Base-by-base conservation (phyloP, 1,140 invertebrate genomes). In the Drosophila yakuba region DNA sequence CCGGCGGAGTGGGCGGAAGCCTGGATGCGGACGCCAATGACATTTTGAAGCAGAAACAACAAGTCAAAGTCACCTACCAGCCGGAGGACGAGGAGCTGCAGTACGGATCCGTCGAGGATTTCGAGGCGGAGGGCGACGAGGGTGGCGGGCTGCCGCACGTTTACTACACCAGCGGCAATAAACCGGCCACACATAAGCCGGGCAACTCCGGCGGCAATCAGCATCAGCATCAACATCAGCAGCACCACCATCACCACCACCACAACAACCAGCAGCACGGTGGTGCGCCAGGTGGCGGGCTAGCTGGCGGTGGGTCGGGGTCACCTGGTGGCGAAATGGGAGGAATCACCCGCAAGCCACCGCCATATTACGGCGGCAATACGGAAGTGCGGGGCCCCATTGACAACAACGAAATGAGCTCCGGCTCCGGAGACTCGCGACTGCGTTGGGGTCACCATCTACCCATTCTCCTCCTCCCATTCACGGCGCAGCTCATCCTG, bases 21-120 rank as follows among this genome's bases (percentile, higher is more conserved):
- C 51, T 38, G 63, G 91, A 91, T 63, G 78, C 83, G 71, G 91
- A 92, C 80, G 82, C 91, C 78, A 92, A 92, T 83, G 92, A 92
- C 77, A 91, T 92, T 76, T 78, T 92, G 74, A 92, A 92, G 76
- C 78, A 89, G 77, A 92, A 92, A 85, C 91, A 91, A 84, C 91
- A 91, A 91, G 84, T 92, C 81, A 92, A 83, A 86, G 91, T 88
- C 80, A 92, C 86, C 78, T 92, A 90, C 78, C 91, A 86, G 75
- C 88, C 91, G 47, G 91, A 92, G 43, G 91, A 92, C 55, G 91
- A 92, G 71, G 91, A 92, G 61, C 81, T 92, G 52, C 73, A 76
- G 48, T 92, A 92, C 61, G 90, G 91, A 39, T 91, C 91, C 50
- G 78, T 82, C n/a, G 91, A 92, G 91, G 88, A 92, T 75, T 91